Evolutionary conservation across 2,888 invertebrate species (phyloP), one percentile per base, ranked within the genome.

Genomic region (Macaria notata): DNA sequence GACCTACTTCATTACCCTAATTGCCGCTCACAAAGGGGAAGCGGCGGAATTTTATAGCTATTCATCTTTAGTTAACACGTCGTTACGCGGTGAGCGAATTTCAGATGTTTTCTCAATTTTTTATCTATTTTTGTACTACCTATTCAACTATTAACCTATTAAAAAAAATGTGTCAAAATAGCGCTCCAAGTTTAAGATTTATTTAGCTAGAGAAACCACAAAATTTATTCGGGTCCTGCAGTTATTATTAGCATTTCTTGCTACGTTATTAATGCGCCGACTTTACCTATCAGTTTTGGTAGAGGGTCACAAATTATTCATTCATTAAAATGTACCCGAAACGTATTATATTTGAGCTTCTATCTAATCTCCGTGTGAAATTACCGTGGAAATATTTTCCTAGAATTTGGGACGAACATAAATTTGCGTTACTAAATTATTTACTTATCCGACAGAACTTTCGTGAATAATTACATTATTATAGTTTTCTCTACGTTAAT

Each of bases 1-100:
- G 75, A 73, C 76, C 77, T 82, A 83, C 88, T 90, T 90, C 89
- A 90, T 89, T 89, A 89, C 84, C 81, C 86, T 90, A 90, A 90
- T 90, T 89, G 89, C 88, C 71, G 63, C 79, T 74, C 76, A 86
- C 86, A 88, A 86, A 87, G 83, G 81, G 84, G 81, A 83, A 84
- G 86, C 79, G 81, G 83, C 76, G 78, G 83, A 88, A 84, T 88
- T 88, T 87, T 85, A 88, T 86, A 79, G 84, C 81, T 81, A 83
- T 84, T 84, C 86, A 84, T 84, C 86, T 85, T 63, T 61, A 58
- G 68, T 70, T 75, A 75, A 80, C 33, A 78, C 74, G 78, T 75
- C 61, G 61, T 63, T 66, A 72, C 70, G 63, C 66, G 73, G 73
- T 73, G 70, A 65, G 60, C 63, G 72, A 47, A 31, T 45, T 45